A percentile compares a stretch with the other conserved stretches of the same genome.
phyloP scores from a whole-genome alignment of 2,888 invertebrate genomes.

The Tetragonula carbonaria region DNA sequence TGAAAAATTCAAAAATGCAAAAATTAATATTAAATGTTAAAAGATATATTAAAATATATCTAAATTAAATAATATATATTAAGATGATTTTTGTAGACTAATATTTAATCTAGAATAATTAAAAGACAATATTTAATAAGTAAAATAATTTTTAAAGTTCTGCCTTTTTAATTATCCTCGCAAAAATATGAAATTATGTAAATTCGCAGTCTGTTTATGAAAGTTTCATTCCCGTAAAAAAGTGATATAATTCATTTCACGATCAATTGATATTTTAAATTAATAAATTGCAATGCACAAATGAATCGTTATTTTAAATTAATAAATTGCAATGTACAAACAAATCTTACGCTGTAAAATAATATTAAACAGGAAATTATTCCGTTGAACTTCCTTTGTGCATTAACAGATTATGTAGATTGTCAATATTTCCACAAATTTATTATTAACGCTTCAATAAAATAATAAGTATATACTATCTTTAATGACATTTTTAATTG shows the following conservation, averaged over 20 bases:
- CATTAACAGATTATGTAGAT: not conserved
- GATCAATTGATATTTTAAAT: not conserved
- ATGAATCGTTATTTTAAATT: not conserved
- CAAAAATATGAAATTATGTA: too few relatives aligned
- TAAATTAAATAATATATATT: too few relatives aligned
- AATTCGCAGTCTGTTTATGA: too few relatives aligned
- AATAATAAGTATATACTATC: not conserved
- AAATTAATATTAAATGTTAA: too few relatives aligned
- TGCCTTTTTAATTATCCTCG: too few relatives aligned
- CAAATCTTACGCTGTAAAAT: not conserved
- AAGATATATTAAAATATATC: too few relatives aligned
- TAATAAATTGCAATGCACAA: not conserved
- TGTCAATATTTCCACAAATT: not conserved
- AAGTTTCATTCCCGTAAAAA: too few relatives aligned
- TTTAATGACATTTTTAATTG: not conserved
- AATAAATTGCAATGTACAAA: not conserved
- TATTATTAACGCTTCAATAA: not conserved
- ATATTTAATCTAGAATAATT: too few relatives aligned
- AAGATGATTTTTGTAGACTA: too few relatives aligned
- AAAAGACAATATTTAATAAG: too few relatives aligned
- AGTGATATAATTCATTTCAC: not conserved
- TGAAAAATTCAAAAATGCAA: too few relatives aligned
- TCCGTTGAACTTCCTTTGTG: not conserved
- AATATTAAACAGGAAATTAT: not conserved
- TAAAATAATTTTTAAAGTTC: too few relatives aligned